phyloP scores from a whole-genome alignment of 2,113 vertebrate genomes.

The Paratilapia polleni region DNA sequence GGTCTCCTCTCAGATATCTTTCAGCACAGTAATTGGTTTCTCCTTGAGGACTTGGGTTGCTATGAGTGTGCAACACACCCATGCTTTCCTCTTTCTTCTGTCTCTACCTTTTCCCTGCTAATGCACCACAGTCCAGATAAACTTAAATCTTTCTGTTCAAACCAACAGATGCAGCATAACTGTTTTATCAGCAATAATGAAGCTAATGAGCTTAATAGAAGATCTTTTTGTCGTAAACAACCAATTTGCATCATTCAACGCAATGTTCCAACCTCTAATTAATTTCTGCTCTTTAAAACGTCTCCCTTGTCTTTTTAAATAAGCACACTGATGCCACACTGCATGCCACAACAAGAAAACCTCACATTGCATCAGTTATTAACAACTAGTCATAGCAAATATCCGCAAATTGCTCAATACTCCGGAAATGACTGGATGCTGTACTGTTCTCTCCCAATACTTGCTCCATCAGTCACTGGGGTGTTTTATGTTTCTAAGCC shows the following conservation, averaged over 20 bases:
- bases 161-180: background rate
- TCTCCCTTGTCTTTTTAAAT: slow-evolving; percentile 8
- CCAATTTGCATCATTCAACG: slow-evolving; percentile 13
- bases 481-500: background rate
- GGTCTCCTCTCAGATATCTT: slow-evolving; percentile 62
- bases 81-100: slow-evolving; percentile 3
- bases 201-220: slow-evolving; percentile 8
- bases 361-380: slow-evolving; percentile 29
- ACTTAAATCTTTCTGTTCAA: background rate
- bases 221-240: background rate
- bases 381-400: slow-evolving; percentile 31
- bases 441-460: background rate
- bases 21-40: slow-evolving; percentile 56
- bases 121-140: background rate
- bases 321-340: background rate
- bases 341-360: slow-evolving; percentile 55
- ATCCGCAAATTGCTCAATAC: slow-evolving; percentile 55
- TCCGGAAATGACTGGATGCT: slow-evolving; percentile 40
- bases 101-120: slow-evolving; percentile 11
- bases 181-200: background rate
- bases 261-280: background rate
- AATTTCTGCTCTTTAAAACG: background rate
- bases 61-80: slow-evolving; percentile 31
- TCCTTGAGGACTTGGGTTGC: slow-evolving; percentile 44
- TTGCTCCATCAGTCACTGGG: background rate